A percentile compares a stretch with the other conserved stretches of the same genome.
Evolutionary conservation across 2,888 invertebrate genomes (phyloP).

Genomic region (Gordius sp.): DNA sequence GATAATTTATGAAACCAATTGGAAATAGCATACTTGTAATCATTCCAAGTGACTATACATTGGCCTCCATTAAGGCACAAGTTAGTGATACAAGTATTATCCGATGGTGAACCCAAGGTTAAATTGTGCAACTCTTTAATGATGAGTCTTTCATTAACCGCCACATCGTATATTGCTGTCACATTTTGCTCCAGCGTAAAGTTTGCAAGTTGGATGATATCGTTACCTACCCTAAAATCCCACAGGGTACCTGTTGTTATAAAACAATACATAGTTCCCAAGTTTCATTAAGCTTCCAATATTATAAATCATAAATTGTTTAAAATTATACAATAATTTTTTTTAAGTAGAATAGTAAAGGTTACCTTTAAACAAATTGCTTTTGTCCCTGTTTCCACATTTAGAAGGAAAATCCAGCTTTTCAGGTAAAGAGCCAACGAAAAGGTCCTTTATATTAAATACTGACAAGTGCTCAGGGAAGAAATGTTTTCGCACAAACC

Average conservation of each 20-base stretch:
- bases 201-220: not conserved
- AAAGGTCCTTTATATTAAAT: not conserved
- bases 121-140: not conserved
- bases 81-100: not conserved
- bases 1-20: not conserved
- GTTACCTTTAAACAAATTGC: too few relatives aligned
- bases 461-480: not conserved
- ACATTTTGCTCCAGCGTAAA: not conserved
- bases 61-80: not conserved
- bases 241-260: not conserved
- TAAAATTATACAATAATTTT: not conserved
- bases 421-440: not conserved
- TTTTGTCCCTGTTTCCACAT: too few relatives aligned
- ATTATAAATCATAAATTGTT: not conserved
- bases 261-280: constrained; percentile 10
- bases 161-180: not conserved
- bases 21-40: not conserved
- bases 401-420: too few relatives aligned
- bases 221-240: constrained; percentile 3
- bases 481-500: not conserved
- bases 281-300: too few relatives aligned
- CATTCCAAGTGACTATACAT: constrained; percentile 2
- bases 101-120: constrained; percentile 2
- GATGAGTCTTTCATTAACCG: not conserved
- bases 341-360: too few relatives aligned